A percentile compares a stretch with the other conserved stretches of the same genome.
phyloP scores from a whole-genome alignment of 37 sponge, comb jelly and placozoan species.

The Dysidea cf. avara region DNA sequence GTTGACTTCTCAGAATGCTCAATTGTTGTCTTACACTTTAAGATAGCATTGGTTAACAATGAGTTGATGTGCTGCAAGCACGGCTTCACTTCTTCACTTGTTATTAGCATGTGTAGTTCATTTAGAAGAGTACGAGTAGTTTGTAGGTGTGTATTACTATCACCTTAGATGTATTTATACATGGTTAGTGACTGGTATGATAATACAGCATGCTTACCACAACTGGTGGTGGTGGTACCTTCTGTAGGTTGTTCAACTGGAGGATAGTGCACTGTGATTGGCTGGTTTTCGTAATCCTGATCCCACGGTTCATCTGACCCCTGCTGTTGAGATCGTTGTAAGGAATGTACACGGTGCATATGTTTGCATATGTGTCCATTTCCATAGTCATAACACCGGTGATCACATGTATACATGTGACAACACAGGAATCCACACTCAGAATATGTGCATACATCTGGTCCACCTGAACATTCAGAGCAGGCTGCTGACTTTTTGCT shows the following conservation, averaged over 20 bases:
- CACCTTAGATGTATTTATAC: too few relatives aligned
- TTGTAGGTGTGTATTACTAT: too few relatives aligned
- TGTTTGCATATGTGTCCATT: constrained; percentile 50
- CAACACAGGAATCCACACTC: constrained; percentile 26
- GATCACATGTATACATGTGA: constrained; percentile 37
- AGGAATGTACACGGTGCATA: constrained; percentile 36
- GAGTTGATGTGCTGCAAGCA: constrained; percentile 18
- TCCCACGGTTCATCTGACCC: too few relatives aligned
- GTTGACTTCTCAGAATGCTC: too few relatives aligned
- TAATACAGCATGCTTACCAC: too few relatives aligned
- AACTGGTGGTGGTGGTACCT: too few relatives aligned
- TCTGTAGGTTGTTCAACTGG: too few relatives aligned
- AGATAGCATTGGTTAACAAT: constrained; percentile 21
- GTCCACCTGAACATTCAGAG: neutral
- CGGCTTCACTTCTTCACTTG: constrained; percentile 6
- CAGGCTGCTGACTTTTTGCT: neutral
- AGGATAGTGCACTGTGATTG: too few relatives aligned
- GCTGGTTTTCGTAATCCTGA: too few relatives aligned
- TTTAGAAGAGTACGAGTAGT: too few relatives aligned
- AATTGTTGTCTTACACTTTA: constrained; percentile 4
- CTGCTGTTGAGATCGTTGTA: neutral
- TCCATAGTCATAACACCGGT: constrained; percentile 32
- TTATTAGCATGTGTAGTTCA: too few relatives aligned
- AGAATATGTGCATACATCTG: neutral
- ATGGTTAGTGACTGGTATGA: too few relatives aligned